Base-by-base conservation (phyloP, 2,797 vertebrate genomes). In the Acanthopagrus latus region DNA sequence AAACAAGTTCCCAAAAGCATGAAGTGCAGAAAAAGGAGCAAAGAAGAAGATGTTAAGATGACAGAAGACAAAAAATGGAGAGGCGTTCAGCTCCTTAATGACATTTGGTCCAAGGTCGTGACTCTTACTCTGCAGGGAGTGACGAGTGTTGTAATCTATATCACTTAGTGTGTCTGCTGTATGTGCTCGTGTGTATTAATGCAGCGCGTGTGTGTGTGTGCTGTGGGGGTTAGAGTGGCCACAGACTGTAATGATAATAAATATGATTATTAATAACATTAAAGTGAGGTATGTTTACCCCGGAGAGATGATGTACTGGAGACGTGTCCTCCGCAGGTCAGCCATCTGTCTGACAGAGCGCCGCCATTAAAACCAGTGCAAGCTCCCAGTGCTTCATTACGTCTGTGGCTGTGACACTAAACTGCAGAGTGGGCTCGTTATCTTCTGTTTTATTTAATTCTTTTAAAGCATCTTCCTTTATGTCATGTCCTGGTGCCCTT, bases 241-340 rank as follows among this genome's bases (percentile, higher is more conserved):
- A 23, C 52, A 29, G 86, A 88, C 78, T 75, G 76, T 91, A 93
- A 93, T 84, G 87, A 86, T 89, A 90, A 91, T 86, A 91, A 74
- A 91, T 93, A 80, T 81, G 80, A 80, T 89, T 89, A 90, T 90
- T 89, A 88, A 91, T 89, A 81, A 65, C 64, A 81, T 91, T 91
- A 90, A 82, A 80, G 83, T 84, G 77, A 85, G 64, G 82, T 74
- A 86, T 85, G 83, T 72, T 74, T 55, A 55, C 73, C 56, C 66
- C 27, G 3, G 78, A 87, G 75, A 79, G 85, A 87, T 81, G 83
- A 87, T 84, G 83, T 38, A 86, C 63, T 74, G 82, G 23, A 44
- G 68, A 74, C 46, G 68, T 73, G 77, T 88, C 80, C 84, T 75
- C 68, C 27, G 9, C 73, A 65, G 68, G 71, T 76, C 83, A 48